Evolutionary conservation across 2,113 vertebrate species (phyloP).

Genomic region (Onychostruthus taczanowskii): DNA sequence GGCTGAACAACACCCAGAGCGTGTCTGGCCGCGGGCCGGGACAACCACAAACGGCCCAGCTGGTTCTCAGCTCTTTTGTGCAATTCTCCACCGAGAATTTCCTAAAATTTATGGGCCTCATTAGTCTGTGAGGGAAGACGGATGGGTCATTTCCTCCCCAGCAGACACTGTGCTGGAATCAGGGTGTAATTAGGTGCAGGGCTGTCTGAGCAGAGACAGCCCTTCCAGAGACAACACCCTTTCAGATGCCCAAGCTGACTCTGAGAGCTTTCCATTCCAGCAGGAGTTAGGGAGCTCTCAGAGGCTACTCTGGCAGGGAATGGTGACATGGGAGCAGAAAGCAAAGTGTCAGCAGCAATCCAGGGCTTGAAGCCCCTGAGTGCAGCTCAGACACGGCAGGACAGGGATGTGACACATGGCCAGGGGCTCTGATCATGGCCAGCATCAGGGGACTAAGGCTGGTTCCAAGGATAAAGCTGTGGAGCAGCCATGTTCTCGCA

Average conservation of each 20-base stretch:
- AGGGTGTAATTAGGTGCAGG: not conserved
- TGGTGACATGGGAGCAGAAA: not conserved
- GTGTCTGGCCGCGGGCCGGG: accelerated
- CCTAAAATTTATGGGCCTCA: not conserved
- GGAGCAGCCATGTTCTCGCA: too few relatives aligned
- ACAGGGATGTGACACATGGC: not conserved
- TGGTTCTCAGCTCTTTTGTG: not conserved
- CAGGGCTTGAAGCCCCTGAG: accelerated
- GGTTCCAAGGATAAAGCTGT: too few relatives aligned
- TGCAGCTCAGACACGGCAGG: accelerated
- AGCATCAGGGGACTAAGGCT: not conserved
- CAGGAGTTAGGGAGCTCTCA: not conserved
- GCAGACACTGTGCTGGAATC: not conserved
- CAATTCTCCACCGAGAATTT: not conserved
- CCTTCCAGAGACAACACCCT: not conserved
- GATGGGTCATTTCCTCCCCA: not conserved
- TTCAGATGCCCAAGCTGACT: not conserved
- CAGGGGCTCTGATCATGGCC: not conserved
- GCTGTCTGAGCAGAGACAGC: not conserved
- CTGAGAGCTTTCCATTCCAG: not conserved
- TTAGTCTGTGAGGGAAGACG: not conserved
- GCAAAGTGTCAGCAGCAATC: not conserved
- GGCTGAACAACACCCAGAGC: not conserved
- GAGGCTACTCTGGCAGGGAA: not conserved
- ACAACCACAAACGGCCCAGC: accelerated